Percentiles rank a stretch among this genome's conserved stretches.
These are phyloP conservation scores for Drosophila meridiana DNA, from an alignment of 2,888 invertebrate genomes.

Conservation along the genomic window DNA sequence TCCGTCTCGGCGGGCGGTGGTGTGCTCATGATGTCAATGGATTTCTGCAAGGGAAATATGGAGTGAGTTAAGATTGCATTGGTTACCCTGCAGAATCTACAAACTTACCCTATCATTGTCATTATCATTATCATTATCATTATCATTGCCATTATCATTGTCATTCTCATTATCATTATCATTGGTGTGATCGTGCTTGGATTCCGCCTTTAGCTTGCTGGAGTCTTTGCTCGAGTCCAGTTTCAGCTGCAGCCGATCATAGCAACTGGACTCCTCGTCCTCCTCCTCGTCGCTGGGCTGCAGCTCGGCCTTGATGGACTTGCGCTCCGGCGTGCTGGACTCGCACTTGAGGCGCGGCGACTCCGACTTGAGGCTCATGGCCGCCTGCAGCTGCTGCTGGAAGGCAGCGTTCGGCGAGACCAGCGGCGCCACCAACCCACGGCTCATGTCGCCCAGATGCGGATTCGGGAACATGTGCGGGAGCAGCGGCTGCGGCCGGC, in stretches of 20 bases:
- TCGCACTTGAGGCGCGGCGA: slow-evolving; percentile 33
- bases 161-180: slow-evolving; percentile 16
- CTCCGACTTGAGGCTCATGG: slow-evolving; percentile 44
- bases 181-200: slow-evolving; percentile 23
- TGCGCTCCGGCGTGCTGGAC: slow-evolving; percentile 42
- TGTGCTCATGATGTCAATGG: slow-evolving; percentile 83
- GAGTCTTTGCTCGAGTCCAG: slow-evolving; percentile 9
- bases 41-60: slow-evolving; percentile 67
- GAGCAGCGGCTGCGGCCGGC: slow-evolving; percentile 84
- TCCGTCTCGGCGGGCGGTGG: slow-evolving; percentile 75
- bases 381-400: slow-evolving; percentile 67
- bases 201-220: slow-evolving; percentile 1
- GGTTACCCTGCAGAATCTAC: rapidly evolving
- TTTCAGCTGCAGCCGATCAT: slow-evolving; percentile 20
- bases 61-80: background rate
- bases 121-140: slow-evolving; percentile 8
- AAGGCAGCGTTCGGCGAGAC: slow-evolving; percentile 58
- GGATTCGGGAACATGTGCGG: slow-evolving; percentile 86
- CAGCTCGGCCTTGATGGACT: slow-evolving; percentile 52
- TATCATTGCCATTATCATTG: slow-evolving; percentile 54
- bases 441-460: slow-evolving; percentile 85
- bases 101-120: slow-evolving; percentile 80
- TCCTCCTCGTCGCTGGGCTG: slow-evolving; percentile 53
- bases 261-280: slow-evolving; percentile 41
- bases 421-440: slow-evolving; percentile 84